Percentiles rank a stretch among this genome's conserved stretches.
Conservation (phyloP, 2,888 invertebrate species). For the Mellilla xanthometata region DNA sequence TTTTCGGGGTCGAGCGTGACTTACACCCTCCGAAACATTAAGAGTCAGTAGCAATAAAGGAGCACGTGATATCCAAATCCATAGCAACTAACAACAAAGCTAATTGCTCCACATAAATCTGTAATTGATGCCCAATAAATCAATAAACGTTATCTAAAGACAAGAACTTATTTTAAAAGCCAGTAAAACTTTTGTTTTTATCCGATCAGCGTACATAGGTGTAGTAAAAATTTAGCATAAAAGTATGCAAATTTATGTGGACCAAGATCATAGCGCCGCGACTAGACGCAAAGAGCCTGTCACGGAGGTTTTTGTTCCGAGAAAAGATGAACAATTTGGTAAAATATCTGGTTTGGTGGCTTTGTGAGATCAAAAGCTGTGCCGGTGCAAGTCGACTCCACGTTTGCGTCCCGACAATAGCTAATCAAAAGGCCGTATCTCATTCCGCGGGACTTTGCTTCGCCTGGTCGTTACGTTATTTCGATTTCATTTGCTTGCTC, state of each 20-base stretch:
- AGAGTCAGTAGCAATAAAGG: conserved; percentile 61
- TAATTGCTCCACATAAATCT: conserved; percentile 35
- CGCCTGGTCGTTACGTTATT: conserved; percentile 68
- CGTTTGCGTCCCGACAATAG: conserved; percentile 65
- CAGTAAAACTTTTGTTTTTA: conserved; percentile 8
- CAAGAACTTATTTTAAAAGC: conserved; percentile 16
- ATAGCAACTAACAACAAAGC: conserved; percentile 43
- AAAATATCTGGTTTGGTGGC: conserved; percentile 26
- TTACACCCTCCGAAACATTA: conserved; percentile 62
- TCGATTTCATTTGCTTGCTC: conserved; percentile 82
- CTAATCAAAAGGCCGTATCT: conserved; percentile 80
- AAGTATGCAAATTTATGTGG: conserved; percentile 41
- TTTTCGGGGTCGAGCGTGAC: conserved; percentile 68
- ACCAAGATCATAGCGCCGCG: conserved; percentile 34
- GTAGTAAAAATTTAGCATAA: conserved; percentile 30
- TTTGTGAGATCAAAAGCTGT: conserved; percentile 29
- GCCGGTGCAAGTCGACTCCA: conserved; percentile 48
- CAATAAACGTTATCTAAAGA: conserved; percentile 12
- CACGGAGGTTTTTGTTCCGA: conserved; percentile 27
- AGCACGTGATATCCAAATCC: conserved; percentile 53
- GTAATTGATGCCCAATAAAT: conserved; percentile 18
- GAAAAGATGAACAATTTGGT: conserved; percentile 36
- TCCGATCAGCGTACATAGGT: conserved; percentile 9
- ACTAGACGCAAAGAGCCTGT: conserved; percentile 26
- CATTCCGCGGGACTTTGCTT: conserved; percentile 67